Evolutionary conservation across 2,888 invertebrate species (phyloP).

Genomic region (Agrochola lychnidis): DNA sequence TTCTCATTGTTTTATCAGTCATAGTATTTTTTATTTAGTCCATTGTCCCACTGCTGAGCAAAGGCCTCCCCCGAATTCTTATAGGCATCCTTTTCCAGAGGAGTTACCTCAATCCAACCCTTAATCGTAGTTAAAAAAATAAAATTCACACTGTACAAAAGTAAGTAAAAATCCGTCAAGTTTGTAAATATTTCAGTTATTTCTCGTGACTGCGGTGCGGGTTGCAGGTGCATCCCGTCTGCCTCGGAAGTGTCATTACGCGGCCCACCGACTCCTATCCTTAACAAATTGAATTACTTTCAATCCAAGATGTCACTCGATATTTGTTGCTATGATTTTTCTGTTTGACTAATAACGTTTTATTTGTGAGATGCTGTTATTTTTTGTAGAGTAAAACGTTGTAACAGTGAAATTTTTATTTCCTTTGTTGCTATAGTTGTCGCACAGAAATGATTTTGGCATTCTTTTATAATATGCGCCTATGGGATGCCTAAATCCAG

Average conservation of each 20-base stretch:
- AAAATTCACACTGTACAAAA: neutral
- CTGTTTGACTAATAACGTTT: slow-evolving; percentile 31
- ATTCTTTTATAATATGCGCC: no score
- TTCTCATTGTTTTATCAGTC: neutral
- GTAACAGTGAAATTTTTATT: no score
- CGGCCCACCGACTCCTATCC: slow-evolving; percentile 65
- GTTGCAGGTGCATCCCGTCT: slow-evolving; percentile 61
- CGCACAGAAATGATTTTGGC: no score
- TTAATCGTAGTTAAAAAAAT: neutral
- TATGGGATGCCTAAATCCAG: no score
- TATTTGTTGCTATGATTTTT: slow-evolving; percentile 58
- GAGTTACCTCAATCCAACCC: neutral
- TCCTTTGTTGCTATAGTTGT: no score
- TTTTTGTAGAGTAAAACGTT: neutral
- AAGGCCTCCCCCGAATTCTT: neutral
- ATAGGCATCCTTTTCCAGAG: neutral
- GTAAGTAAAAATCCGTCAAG: neutral
- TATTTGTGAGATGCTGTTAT: neutral
- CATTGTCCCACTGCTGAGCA: neutral
- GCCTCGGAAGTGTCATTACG: slow-evolving; percentile 68
- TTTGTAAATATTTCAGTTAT: slow-evolving; percentile 46
- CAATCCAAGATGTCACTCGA: slow-evolving; percentile 42
- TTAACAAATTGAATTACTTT: slow-evolving; percentile 66
- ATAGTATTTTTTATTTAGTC: neutral
- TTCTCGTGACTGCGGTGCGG: slow-evolving; percentile 15